phyloP scores from a whole-genome alignment of 2,797 vertebrate genomes.

The Picus viridis region DNA sequence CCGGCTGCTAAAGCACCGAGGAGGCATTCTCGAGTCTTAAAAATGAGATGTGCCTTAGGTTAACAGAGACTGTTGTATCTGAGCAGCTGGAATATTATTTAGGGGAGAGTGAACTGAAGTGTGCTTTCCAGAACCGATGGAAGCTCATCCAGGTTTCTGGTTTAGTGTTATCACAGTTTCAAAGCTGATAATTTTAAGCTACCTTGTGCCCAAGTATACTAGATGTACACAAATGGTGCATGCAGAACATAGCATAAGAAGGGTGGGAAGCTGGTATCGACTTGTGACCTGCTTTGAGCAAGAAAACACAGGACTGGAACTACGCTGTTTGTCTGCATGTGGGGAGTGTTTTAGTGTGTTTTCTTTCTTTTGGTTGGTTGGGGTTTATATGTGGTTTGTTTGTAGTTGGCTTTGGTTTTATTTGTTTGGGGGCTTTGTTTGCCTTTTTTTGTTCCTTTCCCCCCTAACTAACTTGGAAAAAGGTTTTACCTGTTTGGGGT shows the following conservation, averaged over 20 bases:
- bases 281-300: not conserved
- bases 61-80: accelerated
- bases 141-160: not conserved
- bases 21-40: accelerated
- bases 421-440: too few relatives aligned
- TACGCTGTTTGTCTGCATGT: too few relatives aligned
- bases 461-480: not conserved
- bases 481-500: not conserved
- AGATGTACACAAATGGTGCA: accelerated
- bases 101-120: accelerated
- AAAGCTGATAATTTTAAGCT: not conserved
- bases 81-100: accelerated
- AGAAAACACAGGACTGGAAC: not conserved
- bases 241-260: not conserved
- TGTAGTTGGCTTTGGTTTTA: too few relatives aligned
- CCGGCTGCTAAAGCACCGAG: not conserved
- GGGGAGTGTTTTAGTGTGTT: too few relatives aligned
- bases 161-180: accelerated
- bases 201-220: accelerated
- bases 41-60: accelerated
- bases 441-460: not conserved
- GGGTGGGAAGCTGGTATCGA: not conserved
- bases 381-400: not conserved
- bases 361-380: too few relatives aligned
- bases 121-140: not conserved